phyloP scores from a whole-genome alignment of 2,888 invertebrate species.

The Romanomermis culicivorax region DNA sequence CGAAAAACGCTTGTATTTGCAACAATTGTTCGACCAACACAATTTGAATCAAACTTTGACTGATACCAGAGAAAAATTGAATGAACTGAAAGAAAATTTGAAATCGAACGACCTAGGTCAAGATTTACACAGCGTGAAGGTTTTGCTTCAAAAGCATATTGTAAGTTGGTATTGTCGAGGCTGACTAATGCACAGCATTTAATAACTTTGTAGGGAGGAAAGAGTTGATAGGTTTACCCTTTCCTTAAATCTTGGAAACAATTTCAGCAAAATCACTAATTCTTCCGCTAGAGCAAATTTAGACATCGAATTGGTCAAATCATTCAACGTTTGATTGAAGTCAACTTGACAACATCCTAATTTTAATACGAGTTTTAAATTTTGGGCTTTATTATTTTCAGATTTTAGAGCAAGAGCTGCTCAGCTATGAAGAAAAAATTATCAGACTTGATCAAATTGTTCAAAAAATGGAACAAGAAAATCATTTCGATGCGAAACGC shows the following conservation, averaged over 20 bases:
- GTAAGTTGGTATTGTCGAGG: slow-evolving; percentile 13
- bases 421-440: slow-evolving; percentile 58
- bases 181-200: background rate
- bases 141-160: slow-evolving; percentile 69
- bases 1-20: slow-evolving; percentile 43
- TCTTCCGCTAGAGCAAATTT: too few species aligned
- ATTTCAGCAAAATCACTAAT: too few species aligned
- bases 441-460: slow-evolving; percentile 50
- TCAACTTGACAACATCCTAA: too few species aligned
- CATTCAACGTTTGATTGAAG: too few species aligned
- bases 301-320: too few species aligned
- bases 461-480: slow-evolving; percentile 69
- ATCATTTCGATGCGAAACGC: slow-evolving; percentile 75
- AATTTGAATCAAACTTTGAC: slow-evolving; percentile 47
- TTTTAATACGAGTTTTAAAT: too few species aligned
- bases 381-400: too few species aligned
- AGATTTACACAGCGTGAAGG: slow-evolving; percentile 73
- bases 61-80: slow-evolving; percentile 62
- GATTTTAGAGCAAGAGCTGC: slow-evolving; percentile 61
- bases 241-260: too few species aligned
- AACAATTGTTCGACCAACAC: slow-evolving; percentile 66
- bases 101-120: slow-evolving; percentile 54
- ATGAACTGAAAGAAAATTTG: slow-evolving; percentile 57
- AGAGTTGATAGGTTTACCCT: too few species aligned
- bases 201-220: background rate